Percentiles rank a stretch among this genome's conserved stretches.
These are phyloP conservation scores for Heliconius hewitsoni DNA, from an alignment of 1,140 invertebrate species.

Conservation along the genomic window DNA sequence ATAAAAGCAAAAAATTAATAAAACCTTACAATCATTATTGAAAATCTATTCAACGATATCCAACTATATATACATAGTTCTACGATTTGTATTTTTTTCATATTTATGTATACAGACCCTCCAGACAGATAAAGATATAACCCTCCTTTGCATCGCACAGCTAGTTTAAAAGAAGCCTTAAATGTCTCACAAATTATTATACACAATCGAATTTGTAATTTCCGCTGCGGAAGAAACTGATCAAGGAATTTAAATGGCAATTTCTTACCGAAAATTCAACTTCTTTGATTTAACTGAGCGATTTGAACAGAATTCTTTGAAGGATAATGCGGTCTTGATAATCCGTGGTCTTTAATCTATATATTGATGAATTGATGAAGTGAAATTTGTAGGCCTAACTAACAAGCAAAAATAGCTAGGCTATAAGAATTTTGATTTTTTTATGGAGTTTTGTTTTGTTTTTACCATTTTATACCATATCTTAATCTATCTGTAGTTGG, in stretches of 20 bases:
- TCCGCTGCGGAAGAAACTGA: constrained; percentile 22
- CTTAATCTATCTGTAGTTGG: no score
- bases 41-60: no score
- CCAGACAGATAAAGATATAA: no score
- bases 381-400: background rate
- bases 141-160: no score
- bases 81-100: no score
- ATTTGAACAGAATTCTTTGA: background rate
- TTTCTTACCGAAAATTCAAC: constrained; percentile 18
- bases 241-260: constrained; percentile 29
- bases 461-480: no score
- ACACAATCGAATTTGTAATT: constrained; percentile 19
- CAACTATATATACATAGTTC: no score
- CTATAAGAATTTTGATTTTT: background rate
- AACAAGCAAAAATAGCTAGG: background rate
- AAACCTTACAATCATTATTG: no score
- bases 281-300: constrained; percentile 25
- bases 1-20: no score
- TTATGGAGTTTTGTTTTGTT: background rate
- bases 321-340: background rate
- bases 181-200: constrained; percentile 25
- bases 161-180: background rate
- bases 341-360: background rate
- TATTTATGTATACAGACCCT: no score
- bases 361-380: background rate